Conservation (phyloP, 2,113 vertebrate species). For the Sigmodon hispidus region DNA sequence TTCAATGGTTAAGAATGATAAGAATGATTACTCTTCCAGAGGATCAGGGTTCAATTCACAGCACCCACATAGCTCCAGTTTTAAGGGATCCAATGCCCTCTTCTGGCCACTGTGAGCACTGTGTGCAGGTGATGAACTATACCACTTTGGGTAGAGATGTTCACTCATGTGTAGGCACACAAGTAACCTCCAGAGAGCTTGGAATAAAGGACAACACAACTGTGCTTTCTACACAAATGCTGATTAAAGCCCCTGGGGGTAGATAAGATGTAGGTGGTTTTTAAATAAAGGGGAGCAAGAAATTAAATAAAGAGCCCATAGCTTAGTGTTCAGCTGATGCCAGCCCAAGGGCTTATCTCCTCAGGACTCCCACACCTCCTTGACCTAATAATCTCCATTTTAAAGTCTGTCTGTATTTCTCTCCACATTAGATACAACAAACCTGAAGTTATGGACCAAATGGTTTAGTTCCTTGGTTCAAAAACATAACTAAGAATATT, state of each 20-base stretch:
- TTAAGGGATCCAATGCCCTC: neutral
- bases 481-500: neutral
- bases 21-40: neutral
- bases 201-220: neutral
- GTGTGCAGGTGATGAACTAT: neutral
- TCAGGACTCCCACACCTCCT: neutral
- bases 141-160: neutral
- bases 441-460: neutral
- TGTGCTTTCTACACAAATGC: neutral
- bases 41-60: neutral
- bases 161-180: neutral
- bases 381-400: neutral
- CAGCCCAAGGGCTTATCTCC: neutral
- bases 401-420: neutral
- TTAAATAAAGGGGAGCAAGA: neutral
- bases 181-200: neutral
- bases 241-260: neutral
- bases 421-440: neutral
- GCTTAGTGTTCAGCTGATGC: neutral
- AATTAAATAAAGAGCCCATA: neutral
- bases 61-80: neutral
- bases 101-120: neutral
- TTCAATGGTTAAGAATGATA: neutral
- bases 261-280: neutral
- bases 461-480: neutral